Base-by-base conservation (phyloP, 2,797 vertebrate species). In the Perodicticus potto region DNA sequence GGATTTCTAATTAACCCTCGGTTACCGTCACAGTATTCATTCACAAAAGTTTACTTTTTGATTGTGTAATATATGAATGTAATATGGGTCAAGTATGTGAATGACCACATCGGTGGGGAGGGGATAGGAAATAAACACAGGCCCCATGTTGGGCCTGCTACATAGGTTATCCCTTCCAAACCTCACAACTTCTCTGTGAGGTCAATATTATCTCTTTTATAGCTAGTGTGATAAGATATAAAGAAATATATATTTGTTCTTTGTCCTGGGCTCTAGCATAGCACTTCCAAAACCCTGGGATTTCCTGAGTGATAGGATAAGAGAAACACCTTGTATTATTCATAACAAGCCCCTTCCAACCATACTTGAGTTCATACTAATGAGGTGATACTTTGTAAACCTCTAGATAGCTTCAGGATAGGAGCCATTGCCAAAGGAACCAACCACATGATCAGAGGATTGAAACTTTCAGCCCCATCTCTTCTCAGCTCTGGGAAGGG, bases 1-100 rank as follows among this genome's bases (percentile, higher is more conserved):
- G 22, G 55, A 88, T 93, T 97, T 96, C 84, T 93, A 97, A 97
- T 96, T 97, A 98, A 96, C 94, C 93, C 73, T 82, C 81, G 80
- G 96, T 96, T 97, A 92, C 77, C 34, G 23, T 81, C 69, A 90
- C 7, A 27, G 70, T 16, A 16, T 91, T 93, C 94, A 95, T 82
- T 95, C 94, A 96, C 63, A 94, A 89, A 95, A 92, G 94, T 74
- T 20, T 32, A 67, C 45, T 29, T 70, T 67, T 94, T 89, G 88
- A 80, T 94, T 59, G 29, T 29, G 25, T 16, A 61, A 16, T 77
- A 34, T 73, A 13, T 88, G 87, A 90, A 83, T 86, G 91, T n/a
- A 94, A 69, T 72, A 45, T 87, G 65, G 55, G 40, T 29, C 77
- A 95, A 76, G 81, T 23, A 78, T 0, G 13, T 59, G 23, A 85